Percentiles rank a stretch among this genome's conserved stretches.
Evolutionary conservation across 1,140 invertebrate species (phyloP).

Genomic region (Formica selysi): DNA sequence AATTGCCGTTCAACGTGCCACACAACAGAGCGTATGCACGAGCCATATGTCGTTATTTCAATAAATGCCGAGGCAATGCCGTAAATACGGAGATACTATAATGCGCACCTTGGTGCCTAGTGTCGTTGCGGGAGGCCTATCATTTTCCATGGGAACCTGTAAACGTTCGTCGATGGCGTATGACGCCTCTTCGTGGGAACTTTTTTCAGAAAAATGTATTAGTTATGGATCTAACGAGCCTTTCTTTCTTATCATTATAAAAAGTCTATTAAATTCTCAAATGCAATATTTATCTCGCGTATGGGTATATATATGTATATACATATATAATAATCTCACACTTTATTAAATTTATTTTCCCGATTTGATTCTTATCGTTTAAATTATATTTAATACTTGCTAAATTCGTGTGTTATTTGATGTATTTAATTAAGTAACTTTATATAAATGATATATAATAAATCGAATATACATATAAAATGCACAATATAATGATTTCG

Average conservation of each 20-base stretch:
- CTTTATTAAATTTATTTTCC: background rate
- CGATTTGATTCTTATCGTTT: background rate
- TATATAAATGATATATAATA: background rate
- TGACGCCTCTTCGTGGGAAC: conserved; percentile 74
- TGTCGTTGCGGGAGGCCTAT: conserved; percentile 77
- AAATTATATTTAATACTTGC: background rate
- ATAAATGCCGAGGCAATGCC: conserved; percentile 38
- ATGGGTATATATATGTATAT: too few species aligned
- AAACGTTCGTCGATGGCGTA: conserved; percentile 64
- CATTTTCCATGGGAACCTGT: conserved; percentile 76
- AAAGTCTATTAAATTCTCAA: background rate
- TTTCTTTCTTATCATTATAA: background rate
- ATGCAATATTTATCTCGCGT: background rate
- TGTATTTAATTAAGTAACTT: background rate
- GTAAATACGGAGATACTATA: conserved; percentile 74
- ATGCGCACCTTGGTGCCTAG: conserved; percentile 66
- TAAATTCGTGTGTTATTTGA: background rate
- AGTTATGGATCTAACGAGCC: background rate
- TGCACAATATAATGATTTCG: background rate
- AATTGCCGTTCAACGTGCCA: conserved; percentile 10
- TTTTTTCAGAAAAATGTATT: conserved; percentile 25
- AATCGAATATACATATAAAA: background rate
- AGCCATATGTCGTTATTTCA: conserved; percentile 77
- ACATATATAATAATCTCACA: background rate
- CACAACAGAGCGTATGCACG: conserved; percentile 37